Evolutionary conservation across 2,113 vertebrate genomes (phyloP), one percentile per base, ranked within the genome.

Genomic region (Poeciliopsis prolifica): DNA sequence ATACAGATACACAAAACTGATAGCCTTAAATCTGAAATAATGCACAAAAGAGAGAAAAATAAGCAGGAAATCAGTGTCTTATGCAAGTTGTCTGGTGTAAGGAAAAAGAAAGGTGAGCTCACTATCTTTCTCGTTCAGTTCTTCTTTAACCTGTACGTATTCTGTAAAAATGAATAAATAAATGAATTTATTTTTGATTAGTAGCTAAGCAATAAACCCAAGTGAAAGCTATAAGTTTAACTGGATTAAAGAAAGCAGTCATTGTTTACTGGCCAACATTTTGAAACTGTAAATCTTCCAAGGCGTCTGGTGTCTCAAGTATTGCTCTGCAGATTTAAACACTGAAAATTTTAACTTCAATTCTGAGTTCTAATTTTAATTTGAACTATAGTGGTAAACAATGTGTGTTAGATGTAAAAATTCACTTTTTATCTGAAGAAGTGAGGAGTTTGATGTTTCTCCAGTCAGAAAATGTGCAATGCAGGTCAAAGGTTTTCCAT

Each of bases 401-500:
- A 3, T 13, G 14, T 70, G 28, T n/a, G 19, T 10, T 30, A 61
- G 1, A 10, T 54, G n/a, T 28, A 65, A 60, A 11, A 69, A 88
- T 90, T 89, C 37, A 90, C 90, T 74, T 82, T n/a, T 81, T 78
- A 92, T 70, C 6, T 62, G 65, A 72, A 92, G 81, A 28, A 2
- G 44, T 61, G 68, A 66, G 40, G 85, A 89, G 10, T 58, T 15
- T 63, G 79, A 82, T 35, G 86, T 86, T 51, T 86, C 22, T 22
- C 71, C 79, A 30, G 26, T 40, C 7, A 8, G 1, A 79, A 92
- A 85, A 11, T 29, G 30, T 58, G 85, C 89, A 29, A 86, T 86
- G 42, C 91, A 93, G 26, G 10, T 92, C 77, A 93, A 62, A 75
- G 66, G 4, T 75, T 87, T 87, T 19, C 81, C 72, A 14, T 90